Percentiles rank a stretch among this genome's conserved stretches.
These are phyloP conservation scores for Pseudochaenichthys georgianus DNA, from an alignment of 2,797 vertebrate genomes.

Conservation along the genomic window DNA sequence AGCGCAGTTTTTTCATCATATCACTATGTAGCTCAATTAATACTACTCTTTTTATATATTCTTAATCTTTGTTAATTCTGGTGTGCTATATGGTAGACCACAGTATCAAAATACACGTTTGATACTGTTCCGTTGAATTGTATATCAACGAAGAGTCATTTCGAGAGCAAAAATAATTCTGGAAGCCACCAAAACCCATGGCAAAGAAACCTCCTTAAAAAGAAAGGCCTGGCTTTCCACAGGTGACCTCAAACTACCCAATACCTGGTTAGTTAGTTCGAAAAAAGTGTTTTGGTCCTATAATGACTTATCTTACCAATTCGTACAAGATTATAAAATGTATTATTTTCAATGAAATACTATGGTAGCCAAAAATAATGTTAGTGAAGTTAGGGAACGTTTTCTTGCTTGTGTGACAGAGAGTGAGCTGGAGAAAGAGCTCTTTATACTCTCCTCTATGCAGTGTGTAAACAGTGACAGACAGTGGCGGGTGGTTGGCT, in stretches of 20 bases:
- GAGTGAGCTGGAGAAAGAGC: conserved; percentile 78
- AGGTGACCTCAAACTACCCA: conserved; percentile 32
- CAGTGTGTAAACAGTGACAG: conserved; percentile 80
- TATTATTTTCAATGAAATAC: conserved; percentile 47
- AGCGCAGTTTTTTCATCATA: conserved; percentile 28
- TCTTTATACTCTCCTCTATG: conserved; percentile 78
- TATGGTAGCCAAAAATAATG: conserved; percentile 64
- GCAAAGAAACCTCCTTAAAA: conserved; percentile 19
- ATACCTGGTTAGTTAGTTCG: conserved; percentile 15
- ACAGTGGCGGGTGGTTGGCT: conserved; percentile 73
- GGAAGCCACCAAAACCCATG: background rate
- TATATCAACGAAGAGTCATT: conserved; percentile 33
- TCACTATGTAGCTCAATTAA: too few species aligned
- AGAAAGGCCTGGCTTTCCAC: conserved; percentile 18
- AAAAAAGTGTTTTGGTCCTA: conserved; percentile 25
- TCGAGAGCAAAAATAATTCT: conserved; percentile 34
- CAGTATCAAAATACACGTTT: conserved; percentile 64
- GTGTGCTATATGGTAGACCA: conserved; percentile 59
- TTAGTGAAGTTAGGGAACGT: conserved; percentile 46
- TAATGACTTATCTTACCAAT: conserved; percentile 13
- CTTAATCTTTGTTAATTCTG: conserved; percentile 41
- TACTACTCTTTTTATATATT: too few species aligned
- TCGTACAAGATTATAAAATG: conserved; percentile 34
- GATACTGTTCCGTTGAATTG: conserved; percentile 36
- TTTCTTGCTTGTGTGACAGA: conserved; percentile 54